Evolutionary conservation across 2,113 vertebrate genomes (phyloP).

Genomic region (Burhinus bistriatus): DNA sequence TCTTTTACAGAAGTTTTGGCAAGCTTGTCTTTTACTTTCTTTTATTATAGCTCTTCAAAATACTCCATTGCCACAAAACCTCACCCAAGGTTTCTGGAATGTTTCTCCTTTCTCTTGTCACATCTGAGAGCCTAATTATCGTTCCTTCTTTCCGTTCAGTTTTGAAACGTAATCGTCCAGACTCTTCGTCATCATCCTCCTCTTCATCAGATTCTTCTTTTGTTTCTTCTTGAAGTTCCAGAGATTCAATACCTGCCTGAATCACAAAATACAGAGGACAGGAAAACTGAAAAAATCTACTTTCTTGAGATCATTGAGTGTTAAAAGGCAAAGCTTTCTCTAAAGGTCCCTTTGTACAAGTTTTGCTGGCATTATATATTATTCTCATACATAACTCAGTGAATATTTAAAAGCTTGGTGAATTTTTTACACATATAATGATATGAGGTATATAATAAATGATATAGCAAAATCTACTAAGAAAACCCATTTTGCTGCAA

Average conservation of each 20-base stretch:
- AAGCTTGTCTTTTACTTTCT: neutral
- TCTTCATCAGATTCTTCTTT: constrained; percentile 90
- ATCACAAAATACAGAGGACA: neutral
- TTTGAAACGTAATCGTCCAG: constrained; percentile 91
- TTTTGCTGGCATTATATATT: neutral
- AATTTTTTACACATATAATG: neutral
- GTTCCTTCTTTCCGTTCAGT: constrained; percentile 92
- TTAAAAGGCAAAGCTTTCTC: neutral
- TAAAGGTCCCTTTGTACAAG: neutral
- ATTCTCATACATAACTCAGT: neutral
- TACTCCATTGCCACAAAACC: neutral
- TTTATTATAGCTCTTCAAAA: neutral
- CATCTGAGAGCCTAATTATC: constrained; percentile 89
- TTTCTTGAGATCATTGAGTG: neutral
- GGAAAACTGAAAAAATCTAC: neutral
- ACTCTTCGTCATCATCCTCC: constrained; percentile 91
- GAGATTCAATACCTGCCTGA: constrained; percentile 79
- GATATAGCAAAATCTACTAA: neutral
- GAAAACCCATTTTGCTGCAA: neutral
- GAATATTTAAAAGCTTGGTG: neutral
- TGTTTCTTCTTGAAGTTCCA: constrained; percentile 75
- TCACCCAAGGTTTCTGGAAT: constrained; percentile 98
- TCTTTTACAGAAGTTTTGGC: neutral
- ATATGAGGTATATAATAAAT: neutral
- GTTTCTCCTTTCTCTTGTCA: constrained; percentile 87